phyloP scores from a whole-genome alignment of 2,113 vertebrate species.

The Rattus norvegicus region GRCr8 NC_086025.1:5135001-5135500 shows the following conservation, averaged over 20 bases:
- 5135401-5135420: too few relatives aligned
- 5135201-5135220: not conserved
- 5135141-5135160: not conserved
- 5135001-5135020: not conserved
- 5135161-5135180: not conserved
- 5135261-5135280: not conserved
- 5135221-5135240: not conserved
- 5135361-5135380: too few relatives aligned
- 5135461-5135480: too few relatives aligned
- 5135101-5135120: not conserved
- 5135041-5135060: not conserved
- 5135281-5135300: not conserved
- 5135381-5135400: too few relatives aligned
- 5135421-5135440: too few relatives aligned
- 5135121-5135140: not conserved
- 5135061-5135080: not conserved
- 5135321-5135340: not conserved
- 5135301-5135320: not conserved
- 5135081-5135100: not conserved
- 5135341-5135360: not conserved
- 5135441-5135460: too few relatives aligned
- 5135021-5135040: not conserved
- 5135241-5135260: not conserved
- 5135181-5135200: not conserved
- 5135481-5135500: too few relatives aligned